Conservation (phyloP, 2,113 vertebrate species). For the Peromyscus californicus region DNA sequence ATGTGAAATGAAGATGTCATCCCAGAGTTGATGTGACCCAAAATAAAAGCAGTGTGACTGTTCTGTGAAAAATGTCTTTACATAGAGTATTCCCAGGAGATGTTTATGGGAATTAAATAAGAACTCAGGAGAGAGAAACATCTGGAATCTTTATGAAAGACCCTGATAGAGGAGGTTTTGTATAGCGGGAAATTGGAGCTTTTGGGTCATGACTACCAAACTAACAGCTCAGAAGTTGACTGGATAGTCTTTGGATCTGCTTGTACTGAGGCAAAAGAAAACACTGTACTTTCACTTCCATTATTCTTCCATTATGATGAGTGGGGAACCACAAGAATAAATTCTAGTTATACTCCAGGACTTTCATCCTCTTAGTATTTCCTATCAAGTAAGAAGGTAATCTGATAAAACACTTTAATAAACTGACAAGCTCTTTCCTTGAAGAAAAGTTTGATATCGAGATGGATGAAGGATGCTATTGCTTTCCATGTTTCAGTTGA, state of each 20-base stretch:
- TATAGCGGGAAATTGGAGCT: conserved; percentile 18
- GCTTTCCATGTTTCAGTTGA: conserved; percentile 50
- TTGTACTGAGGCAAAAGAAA: conserved; percentile 43
- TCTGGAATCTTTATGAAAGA: conserved; percentile 46
- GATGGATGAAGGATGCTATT: conserved; percentile 13
- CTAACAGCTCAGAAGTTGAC: not conserved
- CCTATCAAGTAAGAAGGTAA: not conserved
- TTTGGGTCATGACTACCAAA: not conserved
- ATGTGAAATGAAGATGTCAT: conserved; percentile 28
- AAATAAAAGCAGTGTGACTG: conserved; percentile 42
- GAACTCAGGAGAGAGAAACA: not conserved
- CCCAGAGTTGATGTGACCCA: not conserved
- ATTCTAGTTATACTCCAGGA: conserved; percentile 40
- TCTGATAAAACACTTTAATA: conserved; percentile 51
- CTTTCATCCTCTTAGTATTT: conserved; percentile 47
- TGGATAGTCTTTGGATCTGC: not conserved
- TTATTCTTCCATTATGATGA: not conserved
- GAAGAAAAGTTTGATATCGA: conserved; percentile 41
- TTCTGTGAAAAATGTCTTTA: conserved; percentile 19
- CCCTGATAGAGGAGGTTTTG: conserved; percentile 34
- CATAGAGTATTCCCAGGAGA: conserved; percentile 16
- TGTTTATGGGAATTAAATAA: conserved; percentile 58
- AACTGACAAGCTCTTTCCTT: conserved; percentile 44
- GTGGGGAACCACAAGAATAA: not conserved
- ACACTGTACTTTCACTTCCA: conserved; percentile 9